A percentile compares a stretch with the other conserved stretches of the same genome.
phyloP scores from a whole-genome alignment of 1,140 invertebrate genomes.

The Ephestia elutella region DNA sequence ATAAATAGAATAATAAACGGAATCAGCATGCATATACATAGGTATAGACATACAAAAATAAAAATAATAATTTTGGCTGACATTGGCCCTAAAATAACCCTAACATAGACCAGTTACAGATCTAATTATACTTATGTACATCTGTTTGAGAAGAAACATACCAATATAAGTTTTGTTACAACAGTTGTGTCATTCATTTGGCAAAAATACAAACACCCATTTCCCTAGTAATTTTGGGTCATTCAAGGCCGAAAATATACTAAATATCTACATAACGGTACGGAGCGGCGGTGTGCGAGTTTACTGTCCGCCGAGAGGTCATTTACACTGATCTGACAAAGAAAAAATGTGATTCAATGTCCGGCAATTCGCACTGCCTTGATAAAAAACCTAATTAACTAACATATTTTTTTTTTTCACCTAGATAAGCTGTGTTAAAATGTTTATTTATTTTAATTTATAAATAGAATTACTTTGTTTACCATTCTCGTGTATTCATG shows the following conservation, averaged over 20 bases:
- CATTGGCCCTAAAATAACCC: too few relatives aligned
- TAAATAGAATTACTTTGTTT: slow-evolving; percentile 15
- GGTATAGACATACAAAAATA: too few relatives aligned
- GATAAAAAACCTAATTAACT: slow-evolving; percentile 13
- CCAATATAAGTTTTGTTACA: neutral
- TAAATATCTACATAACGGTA: slow-evolving; percentile 35
- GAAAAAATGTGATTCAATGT: slow-evolving; percentile 17
- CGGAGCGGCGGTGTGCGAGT: slow-evolving; percentile 21
- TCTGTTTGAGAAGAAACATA: too few relatives aligned
- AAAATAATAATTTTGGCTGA: too few relatives aligned
- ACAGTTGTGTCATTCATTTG: neutral
- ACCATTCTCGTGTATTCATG: slow-evolving; percentile 9
- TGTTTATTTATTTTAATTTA: neutral
- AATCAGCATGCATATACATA: too few relatives aligned
- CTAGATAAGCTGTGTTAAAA: neutral
- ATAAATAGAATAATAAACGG: too few relatives aligned
- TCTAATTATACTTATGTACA: too few relatives aligned
- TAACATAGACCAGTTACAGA: too few relatives aligned
- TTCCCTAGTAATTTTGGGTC: slow-evolving; percentile 2
- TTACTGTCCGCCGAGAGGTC: slow-evolving; percentile 36
- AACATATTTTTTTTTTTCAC: neutral
- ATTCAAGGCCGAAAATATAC: slow-evolving; percentile 6
- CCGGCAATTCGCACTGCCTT: slow-evolving; percentile 2
- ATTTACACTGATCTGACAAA: slow-evolving; percentile 34
- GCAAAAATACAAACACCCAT: slow-evolving; percentile 6